These are phyloP conservation scores for Xenopus laevis DNA, from an alignment of 2,113 vertebrate species.

Conservation along the genomic window DNA sequence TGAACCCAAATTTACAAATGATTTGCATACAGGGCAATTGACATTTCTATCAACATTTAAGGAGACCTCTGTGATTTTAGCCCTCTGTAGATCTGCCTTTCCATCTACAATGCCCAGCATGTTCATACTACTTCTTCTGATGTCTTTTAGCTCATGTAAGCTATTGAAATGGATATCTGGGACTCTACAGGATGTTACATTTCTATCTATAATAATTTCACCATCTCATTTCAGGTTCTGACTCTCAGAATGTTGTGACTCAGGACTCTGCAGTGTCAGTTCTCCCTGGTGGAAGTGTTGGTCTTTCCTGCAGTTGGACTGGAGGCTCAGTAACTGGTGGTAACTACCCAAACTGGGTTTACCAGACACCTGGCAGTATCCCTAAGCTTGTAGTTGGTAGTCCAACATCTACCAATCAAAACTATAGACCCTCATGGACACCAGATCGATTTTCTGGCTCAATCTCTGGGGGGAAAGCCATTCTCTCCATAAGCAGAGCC, in stretches of 20 bases:
- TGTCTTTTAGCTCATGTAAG: constrained; percentile 11
- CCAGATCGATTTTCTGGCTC: constrained; percentile 1
- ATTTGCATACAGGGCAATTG: constrained; percentile 7
- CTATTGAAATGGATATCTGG: background rate
- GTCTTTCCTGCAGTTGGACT: background rate
- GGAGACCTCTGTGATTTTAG: background rate
- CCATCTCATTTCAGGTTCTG: background rate
- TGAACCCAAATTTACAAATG: background rate
- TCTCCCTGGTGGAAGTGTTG: background rate
- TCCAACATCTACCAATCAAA: background rate
- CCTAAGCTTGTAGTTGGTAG: constrained; percentile 8
- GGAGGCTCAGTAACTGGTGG: constrained; percentile 6
- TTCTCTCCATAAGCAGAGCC: background rate
- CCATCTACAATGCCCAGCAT: constrained; percentile 25
- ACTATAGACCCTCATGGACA: background rate
- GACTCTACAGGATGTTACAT: background rate
- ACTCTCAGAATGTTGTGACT: constrained; percentile 19
- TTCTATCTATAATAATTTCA: background rate
- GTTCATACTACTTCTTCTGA: background rate
- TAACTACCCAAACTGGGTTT: constrained; percentile 17
- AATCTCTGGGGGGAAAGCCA: background rate
- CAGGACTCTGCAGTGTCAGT: background rate
- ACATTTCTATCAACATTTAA: background rate
- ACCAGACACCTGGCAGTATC: constrained; percentile 23
- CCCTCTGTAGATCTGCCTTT: background rate